phyloP scores from a whole-genome alignment of 2,888 invertebrate species.

The Phlogophora meticulosa region DNA sequence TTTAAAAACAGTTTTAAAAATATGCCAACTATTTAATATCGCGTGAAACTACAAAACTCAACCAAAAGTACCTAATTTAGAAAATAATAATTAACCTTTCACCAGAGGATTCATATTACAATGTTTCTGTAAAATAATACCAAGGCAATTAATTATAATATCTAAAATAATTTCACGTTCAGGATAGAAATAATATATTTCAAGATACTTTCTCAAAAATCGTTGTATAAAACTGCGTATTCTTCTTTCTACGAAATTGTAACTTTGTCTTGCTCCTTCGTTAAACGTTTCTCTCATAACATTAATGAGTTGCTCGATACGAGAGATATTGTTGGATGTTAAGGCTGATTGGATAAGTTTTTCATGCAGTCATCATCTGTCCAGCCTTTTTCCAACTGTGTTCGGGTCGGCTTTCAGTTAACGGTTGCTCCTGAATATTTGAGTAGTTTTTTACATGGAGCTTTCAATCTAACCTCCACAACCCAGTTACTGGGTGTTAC shows the following conservation, averaged over 20 bases:
- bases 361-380: neutral
- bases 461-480: no score
- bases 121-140: neutral
- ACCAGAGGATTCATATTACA: neutral
- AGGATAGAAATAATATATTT: slow-evolving; percentile 26
- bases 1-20: neutral
- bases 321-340: neutral
- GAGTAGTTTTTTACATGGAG: no score
- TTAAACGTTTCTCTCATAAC: slow-evolving; percentile 17
- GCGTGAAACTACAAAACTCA: neutral
- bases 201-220: neutral
- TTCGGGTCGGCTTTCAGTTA: no score
- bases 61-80: neutral
- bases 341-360: slow-evolving; percentile 15
- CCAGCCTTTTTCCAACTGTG: no score
- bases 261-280: slow-evolving; percentile 20
- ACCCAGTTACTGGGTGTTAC: no score
- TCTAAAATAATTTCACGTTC: slow-evolving; percentile 5
- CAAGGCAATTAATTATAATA: slow-evolving; percentile 11
- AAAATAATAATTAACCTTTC: slow-evolving; percentile 7
- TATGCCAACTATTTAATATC: neutral
- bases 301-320: slow-evolving; percentile 2
- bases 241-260: slow-evolving; percentile 24
- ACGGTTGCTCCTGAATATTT: no score
- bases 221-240: neutral